Percentiles rank a stretch among this genome's conserved stretches.
phyloP scores from a whole-genome alignment of 2,888 invertebrate genomes.

The Caenorhabditis panamensis region DNA sequence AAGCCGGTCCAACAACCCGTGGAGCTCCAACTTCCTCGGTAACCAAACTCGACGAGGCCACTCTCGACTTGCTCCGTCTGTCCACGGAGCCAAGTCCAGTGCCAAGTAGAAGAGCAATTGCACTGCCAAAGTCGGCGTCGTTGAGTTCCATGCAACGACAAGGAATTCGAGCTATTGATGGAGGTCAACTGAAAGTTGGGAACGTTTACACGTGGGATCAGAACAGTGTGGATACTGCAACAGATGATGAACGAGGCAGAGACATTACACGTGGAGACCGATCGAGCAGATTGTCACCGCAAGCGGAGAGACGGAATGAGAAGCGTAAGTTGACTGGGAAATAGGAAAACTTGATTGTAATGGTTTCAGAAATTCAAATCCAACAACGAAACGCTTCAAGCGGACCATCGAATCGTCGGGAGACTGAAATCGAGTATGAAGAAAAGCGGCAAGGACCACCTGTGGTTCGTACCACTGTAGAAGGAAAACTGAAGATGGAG shows the following conservation, averaged over 20 bases:
- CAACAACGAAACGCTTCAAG: conserved; percentile 46
- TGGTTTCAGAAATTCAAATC: conserved; percentile 50
- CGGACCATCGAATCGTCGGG: conserved; percentile 45
- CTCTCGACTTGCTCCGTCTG: conserved; percentile 76
- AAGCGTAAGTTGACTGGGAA: conserved; percentile 32
- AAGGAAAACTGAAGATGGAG: conserved; percentile 80
- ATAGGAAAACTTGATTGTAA: background rate
- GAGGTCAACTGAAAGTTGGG: conserved; percentile 71
- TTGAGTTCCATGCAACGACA: conserved; percentile 73
- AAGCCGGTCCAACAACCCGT: conserved; percentile 63
- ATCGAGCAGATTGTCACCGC: conserved; percentile 62
- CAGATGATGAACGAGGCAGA: conserved; percentile 43
- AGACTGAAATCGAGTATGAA: conserved; percentile 62
- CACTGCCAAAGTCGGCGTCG: conserved; percentile 76
- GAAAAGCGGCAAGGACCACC: conserved; percentile 63
- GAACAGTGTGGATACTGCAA: conserved; percentile 55
- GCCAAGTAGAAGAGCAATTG: conserved; percentile 18
- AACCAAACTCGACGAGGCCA: conserved; percentile 76
- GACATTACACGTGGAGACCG: conserved; percentile 24
- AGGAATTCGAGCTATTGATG: conserved; percentile 62
- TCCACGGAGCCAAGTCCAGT: conserved; percentile 69
- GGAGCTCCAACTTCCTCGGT: conserved; percentile 63
- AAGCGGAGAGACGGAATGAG: conserved; percentile 62
- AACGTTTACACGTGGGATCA: conserved; percentile 77
- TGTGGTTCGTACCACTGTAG: conserved; percentile 79